Evolutionary conservation across 2,113 vertebrate species (phyloP).

Genomic region (Microtus pennsylvanicus): DNA sequence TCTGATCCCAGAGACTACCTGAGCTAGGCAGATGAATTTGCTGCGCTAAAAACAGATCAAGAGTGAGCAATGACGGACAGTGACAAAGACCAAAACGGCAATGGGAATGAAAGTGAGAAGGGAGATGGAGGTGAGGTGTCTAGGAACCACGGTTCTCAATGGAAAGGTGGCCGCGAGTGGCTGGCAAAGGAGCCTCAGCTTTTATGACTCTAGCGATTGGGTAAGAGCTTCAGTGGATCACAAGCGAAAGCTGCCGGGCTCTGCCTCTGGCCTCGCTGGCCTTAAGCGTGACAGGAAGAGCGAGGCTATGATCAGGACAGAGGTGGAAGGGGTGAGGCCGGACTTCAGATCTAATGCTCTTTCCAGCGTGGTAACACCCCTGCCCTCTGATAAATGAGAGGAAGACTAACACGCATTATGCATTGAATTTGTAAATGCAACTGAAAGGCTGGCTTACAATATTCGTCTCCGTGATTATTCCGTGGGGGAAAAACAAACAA

Average conservation of each 20-base stretch:
- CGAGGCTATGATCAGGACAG: no score
- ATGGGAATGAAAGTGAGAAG: background rate
- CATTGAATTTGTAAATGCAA: background rate
- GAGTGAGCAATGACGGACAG: background rate
- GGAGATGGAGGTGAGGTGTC: background rate
- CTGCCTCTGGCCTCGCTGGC: background rate
- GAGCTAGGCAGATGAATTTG: background rate
- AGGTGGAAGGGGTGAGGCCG: background rate
- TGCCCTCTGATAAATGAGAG: background rate
- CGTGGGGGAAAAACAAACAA: background rate
- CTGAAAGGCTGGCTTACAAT: background rate
- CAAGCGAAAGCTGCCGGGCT: background rate
- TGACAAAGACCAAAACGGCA: background rate
- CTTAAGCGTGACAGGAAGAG: background rate
- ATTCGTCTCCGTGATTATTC: conserved; percentile 45
- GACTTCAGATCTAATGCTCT: background rate
- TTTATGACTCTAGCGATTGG: background rate
- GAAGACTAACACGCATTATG: background rate
- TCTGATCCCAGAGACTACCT: background rate
- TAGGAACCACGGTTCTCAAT: background rate
- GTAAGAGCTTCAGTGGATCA: background rate
- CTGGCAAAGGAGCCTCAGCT: background rate
- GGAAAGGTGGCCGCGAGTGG: background rate
- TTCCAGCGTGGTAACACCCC: background rate
- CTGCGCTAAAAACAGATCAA: background rate